Evolutionary conservation across 92 coral and sea anemone species (phyloP), one percentile per base, ranked within the genome.

Genomic region (Isaurus tuberculatus): DNA sequence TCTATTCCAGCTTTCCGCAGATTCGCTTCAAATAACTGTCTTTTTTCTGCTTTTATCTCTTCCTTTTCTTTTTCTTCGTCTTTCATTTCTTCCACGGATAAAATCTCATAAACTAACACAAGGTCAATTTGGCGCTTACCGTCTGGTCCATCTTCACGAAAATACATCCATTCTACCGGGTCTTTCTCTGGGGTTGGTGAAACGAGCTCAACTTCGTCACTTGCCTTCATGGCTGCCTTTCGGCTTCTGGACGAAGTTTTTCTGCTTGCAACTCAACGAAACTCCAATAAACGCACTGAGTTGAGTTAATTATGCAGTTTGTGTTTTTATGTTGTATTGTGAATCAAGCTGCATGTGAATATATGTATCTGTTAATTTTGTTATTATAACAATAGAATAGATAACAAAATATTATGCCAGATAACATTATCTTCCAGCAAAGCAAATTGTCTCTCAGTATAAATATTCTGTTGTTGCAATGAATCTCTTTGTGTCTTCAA

Each of bases 1-100:
- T 70, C 75, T 20, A 70, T 19, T 70, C 75, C 75, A 42, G 75
- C 57, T 28, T 70, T n/a, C 4, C 75, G 75, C 55, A 70, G 51
- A 40, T 42, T 70, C 49, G 57, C 40, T 23, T 70, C 75, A 70
- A 37, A 70, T 36, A 23, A 3, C 25, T 28, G 22, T 13, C 75
- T 70, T 23, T 37, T 70, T 26, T 70, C 57, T 2, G 55, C 75
- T 37, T 70, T 70, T 9, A 37, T 5, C 14, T 70, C 53, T 14
- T 70, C 75, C 55, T 20, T 37, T 4, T 37, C 30, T 43, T 6
- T 70, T 40, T 70, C 75, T 4, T 70, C 75, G 10, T 15, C 57
- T 42, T 43, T 37, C 75, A 70, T 40, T 55, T 43, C 37, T 15
- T 70, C 51, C 23, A 29, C 16, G 8, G 32, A 40, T 2, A 17